phyloP scores from a whole-genome alignment of 2,888 invertebrate genomes.

The Sicus ferrugineus region DNA sequence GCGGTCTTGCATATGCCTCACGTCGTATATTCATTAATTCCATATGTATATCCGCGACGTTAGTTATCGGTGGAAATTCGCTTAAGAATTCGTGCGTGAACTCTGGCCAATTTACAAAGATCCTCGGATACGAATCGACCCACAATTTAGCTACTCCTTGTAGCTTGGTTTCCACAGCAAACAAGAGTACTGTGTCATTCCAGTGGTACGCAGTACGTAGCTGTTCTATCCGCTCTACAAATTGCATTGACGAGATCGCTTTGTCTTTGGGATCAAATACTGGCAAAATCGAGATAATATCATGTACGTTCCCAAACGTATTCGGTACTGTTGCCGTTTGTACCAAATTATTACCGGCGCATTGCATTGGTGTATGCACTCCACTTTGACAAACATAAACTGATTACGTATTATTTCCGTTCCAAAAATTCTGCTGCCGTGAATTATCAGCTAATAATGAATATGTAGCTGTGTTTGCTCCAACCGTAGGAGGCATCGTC shows the following conservation, averaged over 20 bases:
- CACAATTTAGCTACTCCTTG: constrained; percentile 26
- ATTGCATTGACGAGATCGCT: not conserved
- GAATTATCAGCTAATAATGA: too few relatives aligned
- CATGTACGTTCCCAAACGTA: not conserved
- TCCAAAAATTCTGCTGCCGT: too few relatives aligned
- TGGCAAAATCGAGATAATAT: constrained; percentile 10
- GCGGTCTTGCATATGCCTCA: not conserved
- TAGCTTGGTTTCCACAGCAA: constrained; percentile 14
- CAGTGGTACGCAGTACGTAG: constrained; percentile 11
- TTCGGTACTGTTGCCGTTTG: not conserved
- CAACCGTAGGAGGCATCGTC: too few relatives aligned
- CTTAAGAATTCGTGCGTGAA: not conserved
- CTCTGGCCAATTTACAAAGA: not conserved
- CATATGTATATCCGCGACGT: not conserved
- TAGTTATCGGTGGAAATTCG: not conserved
- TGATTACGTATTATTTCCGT: too few relatives aligned
- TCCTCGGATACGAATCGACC: constrained; percentile 6
- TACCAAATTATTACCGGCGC: not conserved
- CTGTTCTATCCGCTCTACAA: constrained; percentile 8
- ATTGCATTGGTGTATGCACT: not conserved
- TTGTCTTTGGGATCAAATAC: constrained; percentile 4
- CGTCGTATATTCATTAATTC: not conserved
- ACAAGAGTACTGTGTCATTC: constrained; percentile 19
- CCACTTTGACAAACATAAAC: too few relatives aligned
- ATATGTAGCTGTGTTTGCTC: too few relatives aligned